A percentile compares a stretch with the other conserved stretches of the same genome.
phyloP scores from a whole-genome alignment of 2,888 invertebrate species.

The Oscheius sp. region DNA sequence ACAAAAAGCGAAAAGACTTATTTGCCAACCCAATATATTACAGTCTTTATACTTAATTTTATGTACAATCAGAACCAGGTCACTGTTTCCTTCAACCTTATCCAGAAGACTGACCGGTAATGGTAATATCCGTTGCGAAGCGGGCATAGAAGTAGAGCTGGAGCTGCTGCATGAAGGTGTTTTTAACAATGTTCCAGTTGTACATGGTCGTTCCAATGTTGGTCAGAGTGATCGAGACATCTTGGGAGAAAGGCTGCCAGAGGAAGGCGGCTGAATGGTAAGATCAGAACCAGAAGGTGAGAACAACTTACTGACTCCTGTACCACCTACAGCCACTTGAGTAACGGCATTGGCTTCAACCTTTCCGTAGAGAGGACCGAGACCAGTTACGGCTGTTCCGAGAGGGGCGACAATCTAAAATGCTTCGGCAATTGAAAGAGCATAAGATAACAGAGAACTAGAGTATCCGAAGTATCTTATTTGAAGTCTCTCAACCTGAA shows the following conservation, averaged over 20 bases:
- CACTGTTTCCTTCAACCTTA: neutral
- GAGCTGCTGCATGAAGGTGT: constrained; percentile 61
- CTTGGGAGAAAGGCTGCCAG: constrained; percentile 43
- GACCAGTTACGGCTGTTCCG: constrained; percentile 37
- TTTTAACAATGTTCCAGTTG: constrained; percentile 61
- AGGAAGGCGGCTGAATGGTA: constrained; percentile 13
- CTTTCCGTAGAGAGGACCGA: constrained; percentile 57
- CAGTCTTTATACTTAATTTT: no score
- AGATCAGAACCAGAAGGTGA: neutral
- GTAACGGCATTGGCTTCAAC: constrained; percentile 59
- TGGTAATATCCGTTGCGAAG: constrained; percentile 50
- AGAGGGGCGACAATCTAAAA: constrained; percentile 42
- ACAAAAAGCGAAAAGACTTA: no score
- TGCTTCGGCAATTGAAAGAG: neutral
- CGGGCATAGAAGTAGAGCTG: constrained; percentile 56
- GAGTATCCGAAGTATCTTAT: no score
- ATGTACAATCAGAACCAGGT: no score
- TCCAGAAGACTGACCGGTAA: constrained; percentile 4
- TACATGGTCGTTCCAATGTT: constrained; percentile 45
- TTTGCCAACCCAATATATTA: no score
- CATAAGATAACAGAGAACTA: no score
- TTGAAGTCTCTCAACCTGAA: no score
- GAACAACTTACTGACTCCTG: constrained; percentile 20
- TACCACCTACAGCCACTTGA: constrained; percentile 46
- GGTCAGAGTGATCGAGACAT: neutral